phyloP scores from a whole-genome alignment of 2,797 vertebrate genomes.

The Adelosebastes latens region DNA sequence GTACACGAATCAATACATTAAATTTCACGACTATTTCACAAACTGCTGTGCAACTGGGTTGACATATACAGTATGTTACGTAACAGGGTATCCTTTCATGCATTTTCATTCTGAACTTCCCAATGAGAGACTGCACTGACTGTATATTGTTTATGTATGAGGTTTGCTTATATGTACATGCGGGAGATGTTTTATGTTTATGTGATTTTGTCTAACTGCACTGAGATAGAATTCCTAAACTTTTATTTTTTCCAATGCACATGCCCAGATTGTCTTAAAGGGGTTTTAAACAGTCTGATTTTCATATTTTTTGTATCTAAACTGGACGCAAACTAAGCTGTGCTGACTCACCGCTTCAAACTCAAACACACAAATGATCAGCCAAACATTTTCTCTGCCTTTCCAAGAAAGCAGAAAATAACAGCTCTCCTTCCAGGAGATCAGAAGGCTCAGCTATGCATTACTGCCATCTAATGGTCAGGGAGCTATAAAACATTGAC shows the following conservation, averaged over 20 bases:
- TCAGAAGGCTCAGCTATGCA: constrained; percentile 66
- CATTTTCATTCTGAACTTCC: not conserved
- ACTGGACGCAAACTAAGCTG: constrained; percentile 8
- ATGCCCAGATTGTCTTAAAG: not conserved
- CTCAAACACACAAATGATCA: constrained; percentile 28
- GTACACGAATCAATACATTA: no score
- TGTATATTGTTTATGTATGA: not conserved
- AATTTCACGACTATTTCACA: no score
- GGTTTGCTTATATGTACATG: not conserved
- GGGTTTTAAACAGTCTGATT: not conserved
- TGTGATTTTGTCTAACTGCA: not conserved
- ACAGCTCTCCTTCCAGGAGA: not conserved
- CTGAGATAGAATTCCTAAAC: not conserved
- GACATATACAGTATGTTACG: not conserved
- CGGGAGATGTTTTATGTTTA: constrained; percentile 4
- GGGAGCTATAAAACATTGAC: constrained; percentile 22
- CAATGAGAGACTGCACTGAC: not conserved
- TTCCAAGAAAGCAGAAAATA: constrained; percentile 39
- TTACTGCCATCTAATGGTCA: constrained; percentile 87
- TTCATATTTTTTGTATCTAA: not conserved
- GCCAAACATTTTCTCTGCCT: constrained; percentile 22
- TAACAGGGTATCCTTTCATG: not conserved
- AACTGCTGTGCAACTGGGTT: no score
- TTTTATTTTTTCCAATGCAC: not conserved
- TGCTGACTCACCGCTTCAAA: constrained; percentile 58